Conservation (phyloP, 2,113 vertebrate species). For the Pungitius pungitius region DNA sequence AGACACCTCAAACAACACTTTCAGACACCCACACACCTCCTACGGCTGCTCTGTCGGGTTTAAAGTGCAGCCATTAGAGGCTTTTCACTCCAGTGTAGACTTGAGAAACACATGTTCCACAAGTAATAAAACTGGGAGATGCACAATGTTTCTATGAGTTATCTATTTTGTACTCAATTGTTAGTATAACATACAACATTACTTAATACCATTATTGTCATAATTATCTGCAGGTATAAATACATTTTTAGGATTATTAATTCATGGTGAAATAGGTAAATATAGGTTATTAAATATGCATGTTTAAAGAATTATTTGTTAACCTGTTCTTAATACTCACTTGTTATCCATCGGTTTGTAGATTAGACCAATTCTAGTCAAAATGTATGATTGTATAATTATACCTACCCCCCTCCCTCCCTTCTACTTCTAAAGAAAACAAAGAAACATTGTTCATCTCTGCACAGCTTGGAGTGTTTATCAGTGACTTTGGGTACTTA, state of each 20-base stretch:
- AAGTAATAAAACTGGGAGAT: constrained; percentile 38
- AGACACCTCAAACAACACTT: background rate
- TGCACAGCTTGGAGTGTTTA: constrained; percentile 42
- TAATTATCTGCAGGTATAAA: background rate
- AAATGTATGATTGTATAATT: background rate
- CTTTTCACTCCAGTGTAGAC: constrained; percentile 30
- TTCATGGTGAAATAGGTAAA: background rate
- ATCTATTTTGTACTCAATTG: too few relatives aligned
- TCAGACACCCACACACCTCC: background rate
- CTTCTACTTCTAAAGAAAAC: constrained; percentile 11
- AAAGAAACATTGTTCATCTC: constrained; percentile 23
- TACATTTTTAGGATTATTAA: background rate
- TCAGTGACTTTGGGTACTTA: constrained; percentile 30
- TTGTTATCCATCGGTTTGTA: background rate
- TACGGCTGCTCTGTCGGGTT: background rate
- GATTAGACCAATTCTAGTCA: background rate
- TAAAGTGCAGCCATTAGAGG: constrained; percentile 54
- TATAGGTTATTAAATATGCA: background rate
- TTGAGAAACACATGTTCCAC: constrained; percentile 28
- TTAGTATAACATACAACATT: background rate
- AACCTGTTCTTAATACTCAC: background rate
- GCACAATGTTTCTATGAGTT: constrained; percentile 1
- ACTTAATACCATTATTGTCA: background rate
- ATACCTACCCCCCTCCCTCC: background rate
- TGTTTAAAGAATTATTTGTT: background rate